Evolutionary conservation across 23 tunicate species (phyloP), one percentile per base, ranked within the genome.

Genomic region (Diplosoma virens): DNA sequence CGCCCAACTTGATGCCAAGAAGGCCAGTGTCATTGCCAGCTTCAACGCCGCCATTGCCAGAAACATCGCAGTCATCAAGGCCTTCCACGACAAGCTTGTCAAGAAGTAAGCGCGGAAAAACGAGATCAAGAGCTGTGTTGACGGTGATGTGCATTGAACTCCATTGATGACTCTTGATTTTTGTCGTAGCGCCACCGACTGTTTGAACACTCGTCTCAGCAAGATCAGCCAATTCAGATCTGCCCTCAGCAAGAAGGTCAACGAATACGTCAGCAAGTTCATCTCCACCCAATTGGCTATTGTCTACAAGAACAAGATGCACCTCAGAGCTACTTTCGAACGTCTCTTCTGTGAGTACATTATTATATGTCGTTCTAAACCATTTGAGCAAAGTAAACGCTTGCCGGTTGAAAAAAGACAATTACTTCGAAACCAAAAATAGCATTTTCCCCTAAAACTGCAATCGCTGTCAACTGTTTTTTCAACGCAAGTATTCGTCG

Each of bases 181-280:
- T 9, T 41, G 14, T 41, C 37, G 18, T 37, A 70, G 76, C 25
- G 21, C 79, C 32, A 34, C 9, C 3, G 28, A 56, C 21, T 76
- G 80, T 48, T 76, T 76, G 80, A 58, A 76, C 67, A 76, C 80
- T 48, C 80, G 80, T 32, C 67, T 58, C 27, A 2, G 48, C 67
- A 76, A 76, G 68, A 56, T 76, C 48, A 68, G 68, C 52, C 68
- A 56, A 56, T 76, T 17, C 68, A 56, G 20, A n/a, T 17, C 1
- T 18, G 14, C 30, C 23, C 67, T 76, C 20, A 5, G 58, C 3
- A 32, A 56, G 48, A 56, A 58, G 68, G 58, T 76, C 50, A 20
- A 58, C 31, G 47, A 30, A 4, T 76, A 76, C 80, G 27, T 32
- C 68, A 58, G 21, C 67, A 76, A 58, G 17, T 76, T 56, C 80